Evolutionary conservation across 35 echinoderm and acorn worm genomes (phyloP).

Genomic region (Hemicentrotus pulcherrimus): DNA sequence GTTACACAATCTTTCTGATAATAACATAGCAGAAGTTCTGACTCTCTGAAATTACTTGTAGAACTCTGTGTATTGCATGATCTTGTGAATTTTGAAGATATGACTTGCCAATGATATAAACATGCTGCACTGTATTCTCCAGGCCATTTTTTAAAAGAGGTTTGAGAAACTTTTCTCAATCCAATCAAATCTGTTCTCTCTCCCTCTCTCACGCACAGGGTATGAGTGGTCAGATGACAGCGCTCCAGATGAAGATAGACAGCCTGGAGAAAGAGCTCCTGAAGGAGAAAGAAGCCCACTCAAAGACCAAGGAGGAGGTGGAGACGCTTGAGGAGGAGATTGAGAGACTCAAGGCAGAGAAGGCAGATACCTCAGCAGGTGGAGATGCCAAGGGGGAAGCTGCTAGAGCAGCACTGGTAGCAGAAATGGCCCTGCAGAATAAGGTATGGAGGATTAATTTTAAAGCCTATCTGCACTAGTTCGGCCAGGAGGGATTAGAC

Average conservation of each 20-base stretch:
- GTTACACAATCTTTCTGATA: too few species aligned
- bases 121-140: too few species aligned
- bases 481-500: too few species aligned
- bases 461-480: neutral
- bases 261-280: conserved; percentile 64
- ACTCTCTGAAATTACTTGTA: too few species aligned
- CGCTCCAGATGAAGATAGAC: conserved; percentile 71
- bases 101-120: too few species aligned
- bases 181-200: neutral
- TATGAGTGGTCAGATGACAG: conserved; percentile 79
- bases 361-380: conserved; percentile 48
- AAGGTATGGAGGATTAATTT: conserved; percentile 56
- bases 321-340: conserved; percentile 62
- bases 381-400: conserved; percentile 77
- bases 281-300: conserved; percentile 74
- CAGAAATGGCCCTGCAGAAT: conserved; percentile 75
- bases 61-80: too few species aligned
- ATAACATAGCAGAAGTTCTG: too few species aligned
- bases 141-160: neutral
- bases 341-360: conserved; percentile 71
- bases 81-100: too few species aligned
- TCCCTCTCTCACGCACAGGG: conserved; percentile 52
- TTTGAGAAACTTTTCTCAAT: neutral
- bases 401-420: conserved; percentile 66
- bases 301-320: conserved; percentile 86